phyloP scores from a whole-genome alignment of 2,797 vertebrate genomes.

The Spatula versicolor region DNA sequence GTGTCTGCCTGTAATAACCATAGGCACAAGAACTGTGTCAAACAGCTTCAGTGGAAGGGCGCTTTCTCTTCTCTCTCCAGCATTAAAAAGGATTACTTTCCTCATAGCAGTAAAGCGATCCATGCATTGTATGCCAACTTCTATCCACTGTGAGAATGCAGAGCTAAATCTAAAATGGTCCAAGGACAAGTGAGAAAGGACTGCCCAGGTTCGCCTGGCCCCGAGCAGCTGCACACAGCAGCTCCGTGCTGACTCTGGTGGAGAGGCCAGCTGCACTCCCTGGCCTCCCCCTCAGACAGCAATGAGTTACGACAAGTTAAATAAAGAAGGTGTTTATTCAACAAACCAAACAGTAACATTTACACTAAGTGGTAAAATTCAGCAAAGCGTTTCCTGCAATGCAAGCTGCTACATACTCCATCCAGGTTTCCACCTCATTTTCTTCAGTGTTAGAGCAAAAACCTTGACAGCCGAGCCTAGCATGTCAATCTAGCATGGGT shows the following conservation, averaged over 20 bases:
- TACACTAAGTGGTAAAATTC: background rate
- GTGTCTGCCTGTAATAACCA: accelerated
- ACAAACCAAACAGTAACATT: background rate
- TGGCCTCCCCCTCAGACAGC: background rate
- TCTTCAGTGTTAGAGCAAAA: background rate
- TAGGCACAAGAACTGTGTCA: background rate
- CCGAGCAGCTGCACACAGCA: background rate
- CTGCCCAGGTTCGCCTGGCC: background rate
- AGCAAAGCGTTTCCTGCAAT: background rate
- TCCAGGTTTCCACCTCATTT: background rate
- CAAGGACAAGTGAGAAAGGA: slow-evolving; percentile 20
- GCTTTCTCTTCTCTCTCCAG: background rate
- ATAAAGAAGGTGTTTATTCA: background rate
- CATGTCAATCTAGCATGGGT: background rate
- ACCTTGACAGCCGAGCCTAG: background rate
- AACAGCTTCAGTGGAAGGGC: background rate
- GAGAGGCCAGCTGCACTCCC: background rate
- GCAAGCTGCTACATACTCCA: background rate
- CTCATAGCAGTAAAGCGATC: background rate
- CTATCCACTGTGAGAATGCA: background rate
- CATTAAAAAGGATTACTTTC: slow-evolving; percentile 10
- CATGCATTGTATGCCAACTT: background rate
- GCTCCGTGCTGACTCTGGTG: background rate
- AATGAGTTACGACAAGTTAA: background rate
- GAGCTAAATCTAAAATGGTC: background rate